A percentile compares a stretch with the other conserved stretches of the same genome.
Conservation (phyloP, 2,888 invertebrate species). For the Steinernema scapterisci region DNA sequence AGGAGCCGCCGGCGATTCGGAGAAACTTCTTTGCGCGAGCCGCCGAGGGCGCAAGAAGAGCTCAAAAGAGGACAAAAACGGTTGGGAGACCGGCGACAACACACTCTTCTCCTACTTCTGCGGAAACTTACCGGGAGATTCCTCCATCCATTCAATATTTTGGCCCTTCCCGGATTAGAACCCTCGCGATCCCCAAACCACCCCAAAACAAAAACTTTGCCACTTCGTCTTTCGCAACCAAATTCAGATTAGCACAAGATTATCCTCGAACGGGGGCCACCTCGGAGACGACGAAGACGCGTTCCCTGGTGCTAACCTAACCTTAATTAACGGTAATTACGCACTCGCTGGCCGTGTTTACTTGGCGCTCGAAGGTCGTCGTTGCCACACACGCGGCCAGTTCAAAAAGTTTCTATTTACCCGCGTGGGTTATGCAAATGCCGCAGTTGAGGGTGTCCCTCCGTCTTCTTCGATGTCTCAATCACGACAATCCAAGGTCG, state of each 20-base stretch:
- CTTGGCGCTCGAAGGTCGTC: conserved; percentile 17
- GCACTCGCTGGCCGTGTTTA: conserved; percentile 16
- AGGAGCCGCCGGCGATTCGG: conserved; percentile 25
- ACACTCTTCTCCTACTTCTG: no score
- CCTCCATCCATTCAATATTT: not conserved
- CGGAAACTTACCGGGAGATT: not conserved
- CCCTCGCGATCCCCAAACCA: not conserved
- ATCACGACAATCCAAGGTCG: conserved; percentile 23
- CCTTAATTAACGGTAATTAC: conserved; percentile 31
- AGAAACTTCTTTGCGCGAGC: conserved; percentile 15
- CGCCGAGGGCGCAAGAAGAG: not conserved
- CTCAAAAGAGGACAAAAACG: not conserved
- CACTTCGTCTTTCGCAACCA: not conserved
- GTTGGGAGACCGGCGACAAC: not conserved
- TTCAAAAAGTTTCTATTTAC: conserved; percentile 30
- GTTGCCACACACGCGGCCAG: conserved; percentile 29
- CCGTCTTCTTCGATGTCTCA: conserved; percentile 16
- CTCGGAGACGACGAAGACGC: not conserved
- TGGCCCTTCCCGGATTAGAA: not conserved
- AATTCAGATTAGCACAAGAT: conserved; percentile 26
- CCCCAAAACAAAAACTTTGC: not conserved
- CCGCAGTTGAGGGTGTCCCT: not conserved
- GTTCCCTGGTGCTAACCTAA: not conserved
- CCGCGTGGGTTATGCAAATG: conserved; percentile 27
- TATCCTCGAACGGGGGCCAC: conserved; percentile 6